phyloP scores from a whole-genome alignment of 2,113 vertebrate species.

The Ophthalmolycus amberensis region DNA sequence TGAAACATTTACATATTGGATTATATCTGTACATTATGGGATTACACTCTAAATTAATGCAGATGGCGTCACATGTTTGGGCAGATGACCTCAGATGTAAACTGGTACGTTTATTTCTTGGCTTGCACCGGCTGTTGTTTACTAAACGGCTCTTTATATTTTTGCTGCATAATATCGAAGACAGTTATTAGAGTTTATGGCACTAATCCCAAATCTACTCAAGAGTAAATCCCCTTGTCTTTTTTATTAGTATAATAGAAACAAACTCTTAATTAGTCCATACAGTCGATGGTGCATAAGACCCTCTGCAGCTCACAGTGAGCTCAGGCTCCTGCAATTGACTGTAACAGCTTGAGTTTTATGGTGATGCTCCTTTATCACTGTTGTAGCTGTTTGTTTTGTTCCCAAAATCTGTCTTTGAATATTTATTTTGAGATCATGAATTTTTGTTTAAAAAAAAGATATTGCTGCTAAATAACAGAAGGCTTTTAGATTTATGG shows the following conservation, averaged over 20 bases:
- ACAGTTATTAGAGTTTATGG: constrained; percentile 26
- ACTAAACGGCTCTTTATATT: constrained; percentile 24
- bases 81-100: too few species aligned
- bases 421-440: constrained; percentile 8
- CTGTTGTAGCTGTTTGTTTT: constrained; percentile 4
- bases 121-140: constrained; percentile 41
- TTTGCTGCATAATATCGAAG: constrained; percentile 36
- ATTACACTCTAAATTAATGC: neutral
- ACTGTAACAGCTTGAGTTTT: constrained; percentile 13
- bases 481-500: constrained; percentile 5
- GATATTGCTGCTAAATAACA: neutral
- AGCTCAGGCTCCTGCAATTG: constrained; percentile 14
- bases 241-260: constrained; percentile 10
- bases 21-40: neutral
- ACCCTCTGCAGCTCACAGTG: neutral
- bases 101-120: neutral
- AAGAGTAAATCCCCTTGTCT: constrained; percentile 26
- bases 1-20: constrained; percentile 18
- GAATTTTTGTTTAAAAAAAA: neutral
- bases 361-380: neutral
- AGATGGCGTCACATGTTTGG: too few species aligned
- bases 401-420: neutral
- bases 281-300: neutral
- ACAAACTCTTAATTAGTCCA: constrained; percentile 3
- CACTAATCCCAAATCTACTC: constrained; percentile 26